Base-by-base conservation (phyloP, 2,888 invertebrate genomes). In the Epirrhoe tristata region DNA sequence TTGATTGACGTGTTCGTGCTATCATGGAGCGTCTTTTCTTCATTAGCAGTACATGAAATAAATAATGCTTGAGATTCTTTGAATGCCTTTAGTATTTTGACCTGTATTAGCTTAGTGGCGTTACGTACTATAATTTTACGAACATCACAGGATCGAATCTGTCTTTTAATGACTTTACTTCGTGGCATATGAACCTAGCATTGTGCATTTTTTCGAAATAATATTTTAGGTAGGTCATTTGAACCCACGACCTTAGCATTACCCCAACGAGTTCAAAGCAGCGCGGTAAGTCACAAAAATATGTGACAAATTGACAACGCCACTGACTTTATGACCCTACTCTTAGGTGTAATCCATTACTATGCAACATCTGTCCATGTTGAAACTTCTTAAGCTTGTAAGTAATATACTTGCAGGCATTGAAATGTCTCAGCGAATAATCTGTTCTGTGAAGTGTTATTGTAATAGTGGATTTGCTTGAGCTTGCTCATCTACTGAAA, bases 301-400 rank as follows among this genome's bases (percentile, higher is more conserved):
- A 34, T 14, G 14, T 10, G 34, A 51, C 17, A 56, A 56, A 17
- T 51, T 51, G 58, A 58, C 50, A 46, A 60, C 16, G 60, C 5
- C 12, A 43, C 7, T 53, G 60, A 60, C 60, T 52, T 52, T 43
- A 10, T 59, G 52, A 59, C 59, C 59, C 39, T 24, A 24, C 53
- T 60, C 53, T 46, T 43, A 32, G 43, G 43, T 54, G 60, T 34
- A 53, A 54, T 60, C 53, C 7, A 52, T 52, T 53, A 52, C 4
- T 43, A 16, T 53, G 53, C 53, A 43, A 39, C 10, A 6, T 16
- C 50, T 8, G 16, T 50, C 31, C 6, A 12, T 50, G 14, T 58
- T 6, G 24, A 17, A 51, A 51, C 17, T 51, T 17, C 2, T 16
- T 16, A 32, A 48, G 16, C 6, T 43, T 58, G 32, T 57, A 46